These are phyloP conservation scores for Hippocampus zosterae DNA, from an alignment of 2,113 vertebrate genomes.

Conservation along the genomic window DNA sequence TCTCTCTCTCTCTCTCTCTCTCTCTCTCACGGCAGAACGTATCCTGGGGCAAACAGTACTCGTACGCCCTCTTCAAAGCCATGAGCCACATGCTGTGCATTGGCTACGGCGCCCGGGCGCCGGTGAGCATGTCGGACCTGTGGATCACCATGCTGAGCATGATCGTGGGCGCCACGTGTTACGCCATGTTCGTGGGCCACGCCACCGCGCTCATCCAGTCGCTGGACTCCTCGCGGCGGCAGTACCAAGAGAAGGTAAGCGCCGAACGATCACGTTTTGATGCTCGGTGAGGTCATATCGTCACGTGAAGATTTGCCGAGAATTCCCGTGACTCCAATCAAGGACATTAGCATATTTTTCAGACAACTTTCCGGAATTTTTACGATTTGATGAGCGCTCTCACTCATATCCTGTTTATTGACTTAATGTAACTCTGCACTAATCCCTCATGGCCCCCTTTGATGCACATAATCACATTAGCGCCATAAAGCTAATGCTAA, in stretches of 20 bases:
- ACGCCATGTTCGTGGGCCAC: conserved; percentile 98
- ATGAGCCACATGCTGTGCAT: conserved; percentile 99
- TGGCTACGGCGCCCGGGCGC: conserved; percentile 92
- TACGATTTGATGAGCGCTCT: neutral
- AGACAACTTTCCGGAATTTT: no score
- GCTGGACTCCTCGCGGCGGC: conserved; percentile 91
- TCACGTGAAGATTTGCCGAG: no score
- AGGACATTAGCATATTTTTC: no score
- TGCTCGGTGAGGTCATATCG: no score
- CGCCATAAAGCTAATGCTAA: conserved; percentile 30
- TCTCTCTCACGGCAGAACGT: conserved; percentile 78
- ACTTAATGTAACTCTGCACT: neutral
- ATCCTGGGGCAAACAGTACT: conserved; percentile 99
- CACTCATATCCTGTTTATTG: neutral
- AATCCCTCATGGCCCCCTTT: neutral
- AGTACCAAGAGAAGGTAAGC: conserved; percentile 98
- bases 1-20: conserved; percentile 23
- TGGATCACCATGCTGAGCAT: conserved; percentile 99
- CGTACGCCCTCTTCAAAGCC: conserved; percentile 97
- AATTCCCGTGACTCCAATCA: no score
- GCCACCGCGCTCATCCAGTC: conserved; percentile 97
- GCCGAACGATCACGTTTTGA: neutral
- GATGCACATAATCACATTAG: conserved; percentile 10
- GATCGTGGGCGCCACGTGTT: conserved; percentile 98
- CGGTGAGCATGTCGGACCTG: conserved; percentile 97